Percentiles rank a stretch among this genome's conserved stretches.
Conservation (phyloP, 2,797 vertebrate genomes). For the Takifugu rubripes region DNA sequence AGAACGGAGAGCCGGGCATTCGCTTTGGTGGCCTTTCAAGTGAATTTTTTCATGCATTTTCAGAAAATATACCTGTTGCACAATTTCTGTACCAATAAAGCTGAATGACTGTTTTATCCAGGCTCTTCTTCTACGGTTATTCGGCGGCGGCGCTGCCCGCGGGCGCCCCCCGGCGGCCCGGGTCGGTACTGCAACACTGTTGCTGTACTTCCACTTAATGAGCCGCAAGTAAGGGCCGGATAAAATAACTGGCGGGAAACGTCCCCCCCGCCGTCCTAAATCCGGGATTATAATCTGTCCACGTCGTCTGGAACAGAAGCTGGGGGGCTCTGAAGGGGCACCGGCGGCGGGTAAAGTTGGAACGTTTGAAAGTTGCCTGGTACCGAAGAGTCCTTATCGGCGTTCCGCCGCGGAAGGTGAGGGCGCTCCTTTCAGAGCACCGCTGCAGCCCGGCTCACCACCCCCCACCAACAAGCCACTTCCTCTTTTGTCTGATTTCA, state of each 20-base stretch:
- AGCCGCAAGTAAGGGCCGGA: too few relatives aligned
- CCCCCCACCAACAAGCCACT: constrained; percentile 71
- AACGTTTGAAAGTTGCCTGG: too few relatives aligned
- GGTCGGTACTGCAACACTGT: neutral
- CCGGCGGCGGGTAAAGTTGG: too few relatives aligned
- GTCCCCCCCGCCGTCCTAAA: too few relatives aligned
- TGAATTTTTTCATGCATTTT: constrained; percentile 69
- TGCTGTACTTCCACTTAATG: too few relatives aligned
- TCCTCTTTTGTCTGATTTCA: constrained; percentile 80
- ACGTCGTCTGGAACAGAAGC: too few relatives aligned
- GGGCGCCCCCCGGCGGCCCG: constrained; percentile 43
- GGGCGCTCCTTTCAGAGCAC: constrained; percentile 72
- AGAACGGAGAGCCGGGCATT: constrained; percentile 49
- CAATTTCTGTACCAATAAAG: constrained; percentile 84
- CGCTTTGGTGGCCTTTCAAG: constrained; percentile 68
- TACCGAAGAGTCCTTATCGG: neutral
- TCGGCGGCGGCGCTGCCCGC: too few relatives aligned
- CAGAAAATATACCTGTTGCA: constrained; percentile 72
- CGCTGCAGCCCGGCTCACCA: constrained; percentile 49
- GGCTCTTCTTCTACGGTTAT: too few relatives aligned
- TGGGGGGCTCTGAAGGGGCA: too few relatives aligned
- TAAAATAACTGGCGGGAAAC: too few relatives aligned
- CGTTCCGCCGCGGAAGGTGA: constrained; percentile 68
- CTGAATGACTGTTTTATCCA: neutral
- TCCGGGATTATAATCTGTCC: too few relatives aligned